phyloP scores from a whole-genome alignment of 2,113 vertebrate species.

The Patagioenas fasciata region DNA sequence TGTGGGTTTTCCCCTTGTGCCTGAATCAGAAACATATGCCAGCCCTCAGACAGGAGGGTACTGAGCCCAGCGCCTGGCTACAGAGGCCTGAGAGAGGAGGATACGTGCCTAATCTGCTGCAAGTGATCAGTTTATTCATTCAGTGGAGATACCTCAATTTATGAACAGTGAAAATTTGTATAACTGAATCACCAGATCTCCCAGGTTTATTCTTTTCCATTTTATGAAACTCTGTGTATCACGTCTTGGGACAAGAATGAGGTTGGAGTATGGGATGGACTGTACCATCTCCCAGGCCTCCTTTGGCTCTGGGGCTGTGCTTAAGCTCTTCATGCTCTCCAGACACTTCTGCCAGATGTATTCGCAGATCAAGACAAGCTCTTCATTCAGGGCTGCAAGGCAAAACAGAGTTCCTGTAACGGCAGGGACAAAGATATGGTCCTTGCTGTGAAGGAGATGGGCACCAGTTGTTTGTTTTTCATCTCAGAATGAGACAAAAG shows the following conservation, averaged over 20 bases:
- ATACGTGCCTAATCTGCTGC: not conserved
- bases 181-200: not conserved
- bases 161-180: not conserved
- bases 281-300: not conserved
- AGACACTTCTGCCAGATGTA: not conserved
- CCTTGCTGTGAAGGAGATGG: constrained; percentile 24
- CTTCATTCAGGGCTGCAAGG: not conserved
- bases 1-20: not conserved
- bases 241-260: not conserved
- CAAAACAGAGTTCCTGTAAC: not conserved
- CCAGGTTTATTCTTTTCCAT: not conserved
- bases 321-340: not conserved
- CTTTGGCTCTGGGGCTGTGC: not conserved
- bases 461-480: not conserved
- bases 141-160: not conserved
- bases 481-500: constrained; percentile 24
- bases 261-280: not conserved
- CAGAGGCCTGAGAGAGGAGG: not conserved
- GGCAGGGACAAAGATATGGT: not conserved
- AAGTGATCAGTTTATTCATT: not conserved
- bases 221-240: not conserved
- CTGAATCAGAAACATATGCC: not conserved
- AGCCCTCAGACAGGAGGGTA: not conserved
- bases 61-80: not conserved
- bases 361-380: not conserved